Percentiles rank a stretch among this genome's conserved stretches.
Evolutionary conservation across 2,888 invertebrate genomes (phyloP).

Genomic region (Drosophila mayaguana): DNA sequence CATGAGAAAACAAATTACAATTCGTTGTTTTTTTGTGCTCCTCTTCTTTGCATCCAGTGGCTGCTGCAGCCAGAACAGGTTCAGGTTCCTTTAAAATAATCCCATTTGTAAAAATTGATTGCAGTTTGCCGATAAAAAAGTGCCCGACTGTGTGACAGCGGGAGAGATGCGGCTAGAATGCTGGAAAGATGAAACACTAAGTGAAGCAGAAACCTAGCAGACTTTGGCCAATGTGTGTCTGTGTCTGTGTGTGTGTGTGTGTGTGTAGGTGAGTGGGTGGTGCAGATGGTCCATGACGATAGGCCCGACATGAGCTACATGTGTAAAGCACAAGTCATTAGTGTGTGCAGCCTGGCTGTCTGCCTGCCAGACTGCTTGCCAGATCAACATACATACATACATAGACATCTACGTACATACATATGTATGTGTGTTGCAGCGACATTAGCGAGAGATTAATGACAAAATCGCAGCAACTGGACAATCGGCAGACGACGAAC

Average conservation of each 20-base stretch:
- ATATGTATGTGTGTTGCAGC: slow-evolving; percentile 3
- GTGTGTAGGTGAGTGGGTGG: not conserved
- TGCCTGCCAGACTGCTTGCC: slow-evolving; percentile 11
- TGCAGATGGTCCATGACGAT: slow-evolving; percentile 37
- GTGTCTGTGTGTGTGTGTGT: not conserved
- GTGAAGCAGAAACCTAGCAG: slow-evolving; percentile 44
- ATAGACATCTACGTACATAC: not conserved
- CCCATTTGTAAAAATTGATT: slow-evolving; percentile 81
- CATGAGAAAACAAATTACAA: slow-evolving; percentile 79
- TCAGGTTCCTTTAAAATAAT: slow-evolving; percentile 71
- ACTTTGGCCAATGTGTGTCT: slow-evolving; percentile 50
- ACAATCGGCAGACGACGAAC: slow-evolving; percentile 36
- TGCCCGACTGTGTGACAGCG: slow-evolving; percentile 16
- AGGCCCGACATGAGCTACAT: slow-evolving; percentile 62
- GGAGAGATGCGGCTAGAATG: slow-evolving; percentile 11
- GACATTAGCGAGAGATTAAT: slow-evolving; percentile 62
- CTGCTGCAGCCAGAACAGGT: slow-evolving; percentile 1
- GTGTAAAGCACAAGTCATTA: slow-evolving; percentile 78
- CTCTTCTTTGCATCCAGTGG: slow-evolving; percentile 15
- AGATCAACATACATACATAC: slow-evolving; percentile 6
- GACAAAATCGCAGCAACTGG: slow-evolving; percentile 36
- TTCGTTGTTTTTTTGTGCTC: slow-evolving; percentile 52
- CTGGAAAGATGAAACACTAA: slow-evolving; percentile 64
- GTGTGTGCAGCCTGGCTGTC: slow-evolving; percentile 43
- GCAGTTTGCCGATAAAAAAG: slow-evolving; percentile 79